Conservation (phyloP, 2,888 invertebrate species). For the Pseudococcus viburni region DNA sequence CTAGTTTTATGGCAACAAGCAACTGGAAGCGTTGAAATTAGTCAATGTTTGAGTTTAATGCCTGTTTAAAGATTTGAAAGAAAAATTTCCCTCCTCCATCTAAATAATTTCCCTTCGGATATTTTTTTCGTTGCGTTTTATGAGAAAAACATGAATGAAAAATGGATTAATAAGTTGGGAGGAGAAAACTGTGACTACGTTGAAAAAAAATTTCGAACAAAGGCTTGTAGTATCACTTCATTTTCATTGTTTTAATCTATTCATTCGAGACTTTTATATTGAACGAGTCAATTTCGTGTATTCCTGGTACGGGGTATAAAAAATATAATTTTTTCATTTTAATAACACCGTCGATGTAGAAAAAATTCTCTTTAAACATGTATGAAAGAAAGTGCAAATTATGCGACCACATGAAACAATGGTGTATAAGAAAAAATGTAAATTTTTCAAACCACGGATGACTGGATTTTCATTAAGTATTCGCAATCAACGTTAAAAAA, state of each 20-base stretch:
- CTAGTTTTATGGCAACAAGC: too few relatives aligned
- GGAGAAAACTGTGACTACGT: too few relatives aligned
- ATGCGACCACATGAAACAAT: slow-evolving; percentile 15
- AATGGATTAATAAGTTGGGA: too few relatives aligned
- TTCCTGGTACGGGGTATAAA: background rate
- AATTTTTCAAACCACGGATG: slow-evolving; percentile 8
- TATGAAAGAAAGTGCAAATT: slow-evolving; percentile 31
- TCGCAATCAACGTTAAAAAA: slow-evolving; percentile 55
- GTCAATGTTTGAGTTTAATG: too few relatives aligned
- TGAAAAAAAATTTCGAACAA: background rate
- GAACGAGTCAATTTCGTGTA: background rate
- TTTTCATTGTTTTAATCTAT: background rate
- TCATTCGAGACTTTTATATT: background rate
- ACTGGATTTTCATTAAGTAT: slow-evolving; percentile 49
- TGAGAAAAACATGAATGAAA: too few relatives aligned
- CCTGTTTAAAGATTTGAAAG: too few relatives aligned
- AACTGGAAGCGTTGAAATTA: too few relatives aligned
- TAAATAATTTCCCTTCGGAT: too few relatives aligned
- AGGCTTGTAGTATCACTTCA: background rate
- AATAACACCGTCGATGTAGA: background rate
- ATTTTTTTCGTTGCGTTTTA: too few relatives aligned
- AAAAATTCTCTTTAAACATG: background rate
- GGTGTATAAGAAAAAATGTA: slow-evolving; percentile 36
- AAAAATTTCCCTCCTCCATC: too few relatives aligned
- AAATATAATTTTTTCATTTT: slow-evolving; percentile 1